Base-by-base conservation (phyloP, 2,888 invertebrate species). In the Branchipolynoe longqiensis region DNA sequence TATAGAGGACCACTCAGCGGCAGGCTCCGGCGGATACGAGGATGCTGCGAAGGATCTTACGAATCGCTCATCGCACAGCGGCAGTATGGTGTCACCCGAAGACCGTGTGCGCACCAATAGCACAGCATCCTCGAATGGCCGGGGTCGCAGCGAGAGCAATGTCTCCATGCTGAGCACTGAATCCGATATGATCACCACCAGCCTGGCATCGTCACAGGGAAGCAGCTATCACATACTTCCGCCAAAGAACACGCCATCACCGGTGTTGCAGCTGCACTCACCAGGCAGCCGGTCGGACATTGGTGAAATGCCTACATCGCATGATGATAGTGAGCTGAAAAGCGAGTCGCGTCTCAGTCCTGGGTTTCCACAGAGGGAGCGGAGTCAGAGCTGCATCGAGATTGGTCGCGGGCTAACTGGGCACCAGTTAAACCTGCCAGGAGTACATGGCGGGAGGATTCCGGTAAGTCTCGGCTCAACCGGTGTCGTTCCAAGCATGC, bases 231-330 rank as follows among this genome's bases (percentile, higher is more conserved):
- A 33, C 3, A 38, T 33, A 33, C 38, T 69, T 12, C 69, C 69
- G 8, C 69, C 36, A 22, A 69, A 69, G 69, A 38, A 69, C 69
- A 12, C 48, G 8, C n/a, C n/a, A n/a, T 69, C 69, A 38, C 69
- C 69, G 3, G 69, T 38, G 18, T 38, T 38, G 22, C 69, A 69
- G n/a, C 48, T 48, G 48, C 69, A 33, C 25, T 69, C 69, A 18
- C 69, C 69, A 12, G 69, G 69, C 36, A 69, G 69, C 69, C 69
- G 69, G n/a, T 69, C 69, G 12, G 69, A 69, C 69, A 69, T 69
- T 18, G 69, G 69, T 0, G 69, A 69, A 22, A 33, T 69, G 36
- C 12, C 69, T 2, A 36, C 69, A 3, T 38, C 36, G 4, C 36
- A 69, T 22, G 69, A 69, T n/a, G 38, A 38, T 22, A 38, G 38